Base-by-base conservation (phyloP, 2,888 invertebrate species). In the Xestobium rufovillosum region DNA sequence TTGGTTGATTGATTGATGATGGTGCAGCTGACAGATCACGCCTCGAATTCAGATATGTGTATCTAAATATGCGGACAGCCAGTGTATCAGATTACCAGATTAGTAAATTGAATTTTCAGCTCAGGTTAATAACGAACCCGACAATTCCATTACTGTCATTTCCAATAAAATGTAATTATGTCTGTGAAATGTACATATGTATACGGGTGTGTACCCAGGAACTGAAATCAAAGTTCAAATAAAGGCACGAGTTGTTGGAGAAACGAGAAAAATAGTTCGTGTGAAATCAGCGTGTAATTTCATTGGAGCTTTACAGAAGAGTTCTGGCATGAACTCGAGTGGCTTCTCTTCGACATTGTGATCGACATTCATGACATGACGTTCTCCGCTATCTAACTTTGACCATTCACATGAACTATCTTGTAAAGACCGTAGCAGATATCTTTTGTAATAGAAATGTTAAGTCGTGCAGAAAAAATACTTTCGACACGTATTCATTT, bases 391-490 rank as follows among this genome's bases (percentile, higher is more conserved):
- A 52, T 51, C 52, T 50, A 53, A 53, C 53, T 53, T 53, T 53
- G 53, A 51, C 53, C 52, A 53, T 53, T 50, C 50, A 42, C 47
- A 47, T 52, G 50, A 43, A 52, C 50, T 49, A 48, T 50, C 43
- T 47, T 34, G 44, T 38, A 33, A 31, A 31, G 37, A 34, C 38
- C 36, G 31, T 34, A 35, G 33, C 6, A 19, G 36, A 43, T 48
- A 39, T 50, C 51, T 51, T 47, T 47, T 41, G 45, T 52, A 51
- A 53, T 50, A 44, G 52, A 47, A 51, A 53, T 43, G 47, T 27
- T 42, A 44, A 49, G 42, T 49, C 52, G 48, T 45, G 47, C 46
- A 47, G 50, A 50, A 52, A 52, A 50, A 52, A 52, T 47, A 44
- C 42, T 27, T 9, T 28, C 34, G 39, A 33, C 43, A 35, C 41